Percentiles rank a stretch among this genome's conserved stretches.
Conservation (phyloP, 2,888 invertebrate genomes). For the Gymnoscelis rufifasciata region DNA sequence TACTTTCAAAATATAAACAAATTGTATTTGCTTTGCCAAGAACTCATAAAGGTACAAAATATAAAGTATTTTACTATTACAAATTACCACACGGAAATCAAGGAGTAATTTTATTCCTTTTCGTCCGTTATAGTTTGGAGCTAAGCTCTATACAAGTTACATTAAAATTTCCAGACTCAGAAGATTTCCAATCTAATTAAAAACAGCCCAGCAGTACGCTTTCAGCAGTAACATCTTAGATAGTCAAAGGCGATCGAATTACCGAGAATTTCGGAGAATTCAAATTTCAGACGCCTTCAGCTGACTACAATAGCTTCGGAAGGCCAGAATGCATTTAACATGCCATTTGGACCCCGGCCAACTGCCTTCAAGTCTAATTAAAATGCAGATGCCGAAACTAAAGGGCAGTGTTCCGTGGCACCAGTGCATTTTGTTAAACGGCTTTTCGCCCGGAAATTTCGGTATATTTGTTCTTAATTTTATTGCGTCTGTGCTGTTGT, state of each 20-base stretch:
- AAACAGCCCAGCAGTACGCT: too few species aligned
- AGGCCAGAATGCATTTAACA: conserved; percentile 34
- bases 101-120: too few species aligned
- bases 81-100: too few species aligned
- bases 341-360: conserved; percentile 65
- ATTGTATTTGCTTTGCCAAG: too few species aligned
- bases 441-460: not conserved
- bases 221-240: not conserved
- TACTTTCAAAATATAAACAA: too few species aligned
- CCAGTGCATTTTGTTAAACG: conserved; percentile 2
- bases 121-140: too few species aligned
- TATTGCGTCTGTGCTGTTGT: not conserved
- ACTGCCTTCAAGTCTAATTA: conserved; percentile 63
- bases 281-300: conserved; percentile 7
- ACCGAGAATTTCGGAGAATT: conserved; percentile 1
- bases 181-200: too few species aligned
- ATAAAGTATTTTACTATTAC: too few species aligned
- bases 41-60: too few species aligned
- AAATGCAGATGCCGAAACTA: conserved; percentile 64
- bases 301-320: conserved; percentile 4
- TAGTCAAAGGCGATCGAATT: conserved; percentile 3
- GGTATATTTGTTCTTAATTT: not conserved
- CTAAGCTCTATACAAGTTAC: too few species aligned
- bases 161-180: too few species aligned
- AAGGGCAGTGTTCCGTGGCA: conserved; percentile 31